A percentile compares a stretch with the other conserved stretches of the same genome.
phyloP scores from a whole-genome alignment of 1,140 invertebrate genomes.

The Bilobella aurantiaca region DNA sequence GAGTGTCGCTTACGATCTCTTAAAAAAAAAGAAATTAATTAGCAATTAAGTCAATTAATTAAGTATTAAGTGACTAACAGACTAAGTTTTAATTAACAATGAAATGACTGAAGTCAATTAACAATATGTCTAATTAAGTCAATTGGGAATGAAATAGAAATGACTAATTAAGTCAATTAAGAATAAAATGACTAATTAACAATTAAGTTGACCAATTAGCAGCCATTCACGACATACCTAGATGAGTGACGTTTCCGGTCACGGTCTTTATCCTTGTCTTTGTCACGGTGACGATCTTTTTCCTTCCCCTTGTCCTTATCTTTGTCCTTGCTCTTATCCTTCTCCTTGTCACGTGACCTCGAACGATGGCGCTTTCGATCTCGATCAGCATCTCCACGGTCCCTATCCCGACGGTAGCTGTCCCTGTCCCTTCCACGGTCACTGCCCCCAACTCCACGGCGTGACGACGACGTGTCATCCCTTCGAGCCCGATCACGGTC shows the following conservation, averaged over 20 bases:
- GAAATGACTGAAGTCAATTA: too few relatives aligned
- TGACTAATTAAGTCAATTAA: too few relatives aligned
- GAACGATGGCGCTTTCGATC: background rate
- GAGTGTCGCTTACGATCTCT: slow-evolving; percentile 4
- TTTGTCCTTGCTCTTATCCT: background rate
- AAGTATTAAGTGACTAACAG: too few relatives aligned
- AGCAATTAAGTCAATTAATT: too few relatives aligned
- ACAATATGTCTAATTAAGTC: too few relatives aligned
- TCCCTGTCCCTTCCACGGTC: slow-evolving; percentile 20
- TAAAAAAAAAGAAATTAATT: background rate
- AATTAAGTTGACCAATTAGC: background rate
- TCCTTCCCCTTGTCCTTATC: slow-evolving; percentile 7
- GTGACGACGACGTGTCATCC: too few relatives aligned
- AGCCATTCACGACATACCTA: background rate
- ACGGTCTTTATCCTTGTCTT: slow-evolving; percentile 9
- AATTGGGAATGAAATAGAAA: too few relatives aligned
- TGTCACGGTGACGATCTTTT: slow-evolving; percentile 12
- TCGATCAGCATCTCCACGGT: background rate
- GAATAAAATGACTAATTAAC: too few relatives aligned
- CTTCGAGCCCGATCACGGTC: slow-evolving; percentile 12
- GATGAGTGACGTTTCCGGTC: background rate
- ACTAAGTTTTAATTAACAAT: too few relatives aligned
- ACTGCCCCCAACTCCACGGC: slow-evolving; percentile 8
- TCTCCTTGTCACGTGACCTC: slow-evolving; percentile 3
- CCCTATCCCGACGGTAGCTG: slow-evolving; percentile 15